Base-by-base conservation (phyloP, 30 jellyfish, hydroid and myxozoan genomes). In the Calvadosia cruxmelitensis region DNA sequence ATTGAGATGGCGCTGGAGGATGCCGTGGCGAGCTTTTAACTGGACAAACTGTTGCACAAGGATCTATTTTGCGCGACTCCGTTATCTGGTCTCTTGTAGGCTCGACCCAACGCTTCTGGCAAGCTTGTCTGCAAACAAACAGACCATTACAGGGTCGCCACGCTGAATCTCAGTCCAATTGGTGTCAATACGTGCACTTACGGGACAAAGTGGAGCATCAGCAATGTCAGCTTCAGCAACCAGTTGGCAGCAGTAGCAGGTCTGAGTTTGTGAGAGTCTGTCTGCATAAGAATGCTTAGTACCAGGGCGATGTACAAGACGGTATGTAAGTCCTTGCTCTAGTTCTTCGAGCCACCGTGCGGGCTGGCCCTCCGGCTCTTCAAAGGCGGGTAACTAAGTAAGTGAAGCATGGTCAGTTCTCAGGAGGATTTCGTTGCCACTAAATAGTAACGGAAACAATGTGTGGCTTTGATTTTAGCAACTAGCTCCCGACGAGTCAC, bases 321-420 rank as follows among this genome's bases (percentile, higher is more conserved):
- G 71, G 52, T 66, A 73, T 20, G 33, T 3, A 29, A 15, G 73
- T 66, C 69, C 75, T 27, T 73, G 81, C 15, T 20, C 57, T 5
- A 80, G 69, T 27, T 71, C 80, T 86, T 49, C 68, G 34, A 79
- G 72, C 93, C 93, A 80, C 7, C 81, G 57, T 10, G 69, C 93
- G 15, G 53, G 3, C 23, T 77, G 73, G 33, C 93, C 86, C 30
- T 80, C 48, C 42, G 77, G 75, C 30, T 78, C 84, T 42, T 42
- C 20, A 42, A 42, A 42, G 15, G 10, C 20, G 20, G 10, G 57
- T 20, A 42, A 42, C 57, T 20, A 42, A 42, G 15, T 42, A 10
- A 42, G 20, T 5, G 57, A 42, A 5, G 57, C 57, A 42, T 42
- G 57, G 57, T 42, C 57, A 42, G 57, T 42, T 42, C 57, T 42